These are phyloP conservation scores for Hormaphis cornu DNA, from an alignment of 1,140 invertebrate species.

Conservation along the genomic window DNA sequence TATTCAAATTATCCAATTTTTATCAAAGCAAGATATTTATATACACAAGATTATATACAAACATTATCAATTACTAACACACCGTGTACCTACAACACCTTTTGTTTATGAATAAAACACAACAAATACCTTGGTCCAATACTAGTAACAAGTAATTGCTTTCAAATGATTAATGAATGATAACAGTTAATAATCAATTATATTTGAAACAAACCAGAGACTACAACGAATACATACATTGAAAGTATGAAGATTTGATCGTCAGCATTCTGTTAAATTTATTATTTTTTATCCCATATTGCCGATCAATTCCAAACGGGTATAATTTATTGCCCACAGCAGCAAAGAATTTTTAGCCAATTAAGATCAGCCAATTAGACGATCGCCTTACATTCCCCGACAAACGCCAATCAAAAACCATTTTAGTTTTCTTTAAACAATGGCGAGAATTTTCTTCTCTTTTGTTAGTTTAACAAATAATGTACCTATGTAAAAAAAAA, in stretches of 20 bases:
- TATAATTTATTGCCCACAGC: not conserved
- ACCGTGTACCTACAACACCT: no score
- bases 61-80: no score
- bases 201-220: no score
- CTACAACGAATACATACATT: not conserved
- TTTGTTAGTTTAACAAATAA: not conserved
- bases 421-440: constrained; percentile 23
- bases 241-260: not conserved
- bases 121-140: no score
- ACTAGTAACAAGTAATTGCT: no score
- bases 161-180: no score
- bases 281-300: not conserved
- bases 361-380: constrained; percentile 22
- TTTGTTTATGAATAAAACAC: no score
- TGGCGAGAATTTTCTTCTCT: not conserved
- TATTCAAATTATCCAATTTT: no score
- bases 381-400: constrained; percentile 15
- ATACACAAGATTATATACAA: no score
- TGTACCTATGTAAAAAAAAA: no score
- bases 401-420: constrained; percentile 14
- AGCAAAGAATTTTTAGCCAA: constrained; percentile 28
- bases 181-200: no score
- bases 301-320: constrained; percentile 10
- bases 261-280: constrained; percentile 1
- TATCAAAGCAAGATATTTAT: no score